Base-by-base conservation (phyloP, 2,797 vertebrate genomes). In the Acanthornis magna region DNA sequence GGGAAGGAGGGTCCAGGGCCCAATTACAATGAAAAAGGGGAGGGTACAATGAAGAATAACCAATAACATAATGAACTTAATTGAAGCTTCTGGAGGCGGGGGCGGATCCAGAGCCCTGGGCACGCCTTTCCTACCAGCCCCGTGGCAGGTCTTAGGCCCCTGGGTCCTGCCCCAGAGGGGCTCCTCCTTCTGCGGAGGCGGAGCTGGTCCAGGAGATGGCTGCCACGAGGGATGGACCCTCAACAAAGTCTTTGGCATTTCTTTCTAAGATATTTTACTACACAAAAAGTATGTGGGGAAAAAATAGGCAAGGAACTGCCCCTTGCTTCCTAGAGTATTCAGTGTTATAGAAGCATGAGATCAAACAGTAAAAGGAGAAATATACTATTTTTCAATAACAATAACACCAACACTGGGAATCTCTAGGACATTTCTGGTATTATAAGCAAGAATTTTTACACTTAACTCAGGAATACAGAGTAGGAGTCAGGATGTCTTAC, bases 331-430 rank as follows among this genome's bases (percentile, higher is more conserved):
- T 55, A 20, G 36, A 85, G 62, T 21, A 73, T n/a, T 68, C 51
- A 38, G 25, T 58, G 5, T 34, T 50, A 30, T 8, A 19, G 30
- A 79, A 61, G 5, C 36, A 50, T 11, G 16, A 34, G 16, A 70
- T 2, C 73, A 29, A 84, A 66, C 4, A 73, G 7, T 11, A 78
- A 61, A 65, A 76, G 3, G 16, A 66, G 7, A 71, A 73, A 50
- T 2, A 5, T 19, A 5, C 4, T 51, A 16, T 45, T 72, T 48
- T 58, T 53, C 25, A 40, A 53, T 61, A 66, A 13, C 10, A 71
- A 38, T 73, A 82, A 66, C 9, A 6, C 4, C 7, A 18, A 62
- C 0, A 0, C 0, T 75, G 6, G 30, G 17, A 87, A 70, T 2
- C 2, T 66, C 12, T 58, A 13, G 11, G 40, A 32, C 3, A 45